Base-by-base conservation (phyloP, 2,888 invertebrate species). In the Omphaloscelis lunosa region DNA sequence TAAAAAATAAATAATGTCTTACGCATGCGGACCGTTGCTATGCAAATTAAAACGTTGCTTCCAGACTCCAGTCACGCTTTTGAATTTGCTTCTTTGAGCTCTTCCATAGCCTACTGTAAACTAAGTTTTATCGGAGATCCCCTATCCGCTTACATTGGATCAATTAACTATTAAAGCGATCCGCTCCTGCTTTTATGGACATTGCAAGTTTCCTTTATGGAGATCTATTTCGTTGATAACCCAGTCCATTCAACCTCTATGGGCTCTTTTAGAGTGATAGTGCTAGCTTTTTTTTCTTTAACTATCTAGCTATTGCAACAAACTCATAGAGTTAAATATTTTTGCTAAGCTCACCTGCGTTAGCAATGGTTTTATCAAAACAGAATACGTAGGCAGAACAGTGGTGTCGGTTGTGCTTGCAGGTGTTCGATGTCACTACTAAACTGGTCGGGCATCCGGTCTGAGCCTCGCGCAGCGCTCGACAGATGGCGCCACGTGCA, bases 391-490 rank as follows among this genome's bases (percentile, higher is more conserved):
- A 85, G 80, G 87, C 79, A 86, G 89, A 87, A 86, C 88, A 88
- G 88, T 89, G 91, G 88, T 89, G 90, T 89, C 90, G 85, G 86
- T 89, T 90, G 86, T 85, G 88, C 90, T 90, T 93, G 96, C 96
- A 96, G 96, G 96, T 96, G 96, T 94, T 93, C 93, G 91, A 92
- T 94, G 94, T 95, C 94, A 91, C 93, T 92, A 92, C 91, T 91
- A 94, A 96, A 96, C 96, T 95, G 96, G 96, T 96, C 93, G 93
- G 92, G 95, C 91, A 96, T 96, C 96, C 96, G 96, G 96, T 93
- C 93, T 85, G 86, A 85, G 91, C 87, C 86, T 90, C 89, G 88
- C 89, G 85, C 86, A 80, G 86, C 91, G 91, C 80, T 89, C 92
- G 91, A 93, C 96, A 96, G 96, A 96, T 96, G 96, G 95, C 96